A percentile compares a stretch with the other conserved stretches of the same genome.
phyloP scores from a whole-genome alignment of 2,888 invertebrate species.

The Drosophila lacicola region DNA sequence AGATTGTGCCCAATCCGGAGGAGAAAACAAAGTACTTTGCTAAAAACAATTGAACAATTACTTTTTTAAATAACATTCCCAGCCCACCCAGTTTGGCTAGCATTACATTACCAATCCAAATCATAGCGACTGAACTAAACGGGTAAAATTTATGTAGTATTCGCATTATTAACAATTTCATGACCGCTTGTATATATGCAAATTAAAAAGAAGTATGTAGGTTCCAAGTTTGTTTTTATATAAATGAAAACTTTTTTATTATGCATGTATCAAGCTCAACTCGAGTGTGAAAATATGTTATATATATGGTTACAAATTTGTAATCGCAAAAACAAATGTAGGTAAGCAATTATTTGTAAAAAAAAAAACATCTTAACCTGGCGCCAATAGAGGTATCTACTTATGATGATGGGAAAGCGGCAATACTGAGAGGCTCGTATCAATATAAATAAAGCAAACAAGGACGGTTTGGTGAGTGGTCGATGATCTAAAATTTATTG shows the following conservation, averaged over 20 bases:
- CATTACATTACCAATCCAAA: slow-evolving; percentile 37
- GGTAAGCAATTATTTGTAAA: too few species aligned
- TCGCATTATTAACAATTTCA: slow-evolving; percentile 13
- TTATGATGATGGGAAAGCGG: too few species aligned
- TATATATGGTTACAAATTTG: too few species aligned
- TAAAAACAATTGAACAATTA: slow-evolving; percentile 85
- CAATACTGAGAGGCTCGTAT: too few species aligned
- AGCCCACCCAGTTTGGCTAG: slow-evolving; percentile 19
- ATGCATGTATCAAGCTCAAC: slow-evolving; percentile 16
- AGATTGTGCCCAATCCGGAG: slow-evolving; percentile 93
- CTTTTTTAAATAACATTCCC: neutral
- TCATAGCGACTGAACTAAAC: slow-evolving; percentile 44
- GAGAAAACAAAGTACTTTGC: slow-evolving; percentile 93
- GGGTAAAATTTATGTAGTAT: slow-evolving; percentile 29
- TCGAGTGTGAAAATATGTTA: too few species aligned
- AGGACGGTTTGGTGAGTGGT: too few species aligned
- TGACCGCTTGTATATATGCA: slow-evolving; percentile 35
- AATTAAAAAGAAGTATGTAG: neutral
- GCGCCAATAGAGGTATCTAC: too few species aligned
- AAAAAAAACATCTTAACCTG: too few species aligned
- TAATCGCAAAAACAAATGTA: too few species aligned
- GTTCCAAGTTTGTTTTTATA: slow-evolving; percentile 47
- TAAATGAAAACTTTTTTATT: slow-evolving; percentile 57
- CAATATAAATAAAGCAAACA: too few species aligned
- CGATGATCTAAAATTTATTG: too few species aligned